Percentiles rank a stretch among this genome's conserved stretches.
phyloP scores from a whole-genome alignment of 2,888 invertebrate species.

The Julus scandinavius region DNA sequence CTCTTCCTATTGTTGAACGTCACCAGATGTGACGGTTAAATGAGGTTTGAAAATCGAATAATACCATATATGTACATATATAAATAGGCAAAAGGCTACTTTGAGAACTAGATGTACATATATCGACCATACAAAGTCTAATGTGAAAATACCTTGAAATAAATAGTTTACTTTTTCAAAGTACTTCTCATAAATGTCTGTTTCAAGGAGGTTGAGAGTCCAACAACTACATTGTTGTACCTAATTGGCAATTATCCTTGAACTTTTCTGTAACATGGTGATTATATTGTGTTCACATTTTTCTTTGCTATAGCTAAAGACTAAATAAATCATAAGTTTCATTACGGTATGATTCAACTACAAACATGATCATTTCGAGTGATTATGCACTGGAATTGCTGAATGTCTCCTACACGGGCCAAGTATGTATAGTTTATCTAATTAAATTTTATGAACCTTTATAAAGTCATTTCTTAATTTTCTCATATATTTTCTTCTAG shows the following conservation, averaged over 20 bases:
- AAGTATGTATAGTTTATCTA: conserved; percentile 72
- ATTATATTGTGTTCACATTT: too few species aligned
- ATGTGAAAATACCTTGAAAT: too few species aligned
- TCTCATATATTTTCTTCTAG: conserved; percentile 55
- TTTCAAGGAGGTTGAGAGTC: background rate
- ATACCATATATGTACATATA: too few species aligned
- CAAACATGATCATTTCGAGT: conserved; percentile 75
- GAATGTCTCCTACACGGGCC: conserved; percentile 89
- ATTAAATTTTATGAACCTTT: too few species aligned
- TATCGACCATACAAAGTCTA: too few species aligned
- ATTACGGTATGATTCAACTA: background rate
- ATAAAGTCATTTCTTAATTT: too few species aligned
- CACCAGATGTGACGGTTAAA: background rate
- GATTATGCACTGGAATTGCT: conserved; percentile 88
- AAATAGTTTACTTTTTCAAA: too few species aligned
- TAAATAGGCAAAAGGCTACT: too few species aligned
- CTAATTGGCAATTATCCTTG: too few species aligned
- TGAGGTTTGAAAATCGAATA: background rate
- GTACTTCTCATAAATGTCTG: background rate
- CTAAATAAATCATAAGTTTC: background rate
- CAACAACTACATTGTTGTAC: background rate
- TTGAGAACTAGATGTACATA: too few species aligned
- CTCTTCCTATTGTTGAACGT: background rate
- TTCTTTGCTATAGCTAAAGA: background rate
- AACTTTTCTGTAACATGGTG: too few species aligned